Base-by-base conservation (phyloP, 2,797 vertebrate genomes). In the Micrastur ruficollis region DNA sequence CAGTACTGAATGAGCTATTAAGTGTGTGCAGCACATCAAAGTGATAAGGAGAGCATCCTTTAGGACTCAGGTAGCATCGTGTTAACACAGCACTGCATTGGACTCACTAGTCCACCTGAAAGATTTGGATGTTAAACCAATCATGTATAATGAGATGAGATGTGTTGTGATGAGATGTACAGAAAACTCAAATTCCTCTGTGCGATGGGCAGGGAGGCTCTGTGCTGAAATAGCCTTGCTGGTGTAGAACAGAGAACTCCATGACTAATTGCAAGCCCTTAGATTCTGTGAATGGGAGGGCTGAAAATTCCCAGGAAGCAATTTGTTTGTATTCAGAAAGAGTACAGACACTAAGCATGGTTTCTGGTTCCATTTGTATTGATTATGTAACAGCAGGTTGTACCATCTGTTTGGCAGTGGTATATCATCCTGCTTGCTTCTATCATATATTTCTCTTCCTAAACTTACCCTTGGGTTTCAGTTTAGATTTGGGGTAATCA, bases 361-460 rank as follows among this genome's bases (percentile, higher is more conserved):
- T 56, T 93, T 90, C 81, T 94, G 76, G 44, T 92, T 86, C 49
- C 55, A 2, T 87, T 91, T 86, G 74, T 94, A 83, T 86, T 91
- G 86, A 93, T 95, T 96, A 96, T 92, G 71, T 85, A 96, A 95
- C 68, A 93, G 74, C 65, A 97, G 93, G 90, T 96, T 95, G 68
- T 92, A 55, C 81, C 86, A 74, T 93, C 93, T 97, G 85, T 86
- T 95, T 2, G 1, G 46, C 72, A 47, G 42, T 32, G 61, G 44
- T 90, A 3, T 82, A 17, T 82, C 61, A 21, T 74, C 40, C 61
- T 68, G 31, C 56, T 72, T 87, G 14, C 61, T 87, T 70, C 71
- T 70, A 32, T 36, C 53, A 12, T 47, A 3, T 50, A 50, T 50
- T 93, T 81, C 40, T 56, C 46, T 89, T 44, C 34, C 49, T 89